Evolutionary conservation across 2,888 invertebrate species (phyloP), one percentile per base, ranked within the genome.

Genomic region (Hirudinaria manillensis): DNA sequence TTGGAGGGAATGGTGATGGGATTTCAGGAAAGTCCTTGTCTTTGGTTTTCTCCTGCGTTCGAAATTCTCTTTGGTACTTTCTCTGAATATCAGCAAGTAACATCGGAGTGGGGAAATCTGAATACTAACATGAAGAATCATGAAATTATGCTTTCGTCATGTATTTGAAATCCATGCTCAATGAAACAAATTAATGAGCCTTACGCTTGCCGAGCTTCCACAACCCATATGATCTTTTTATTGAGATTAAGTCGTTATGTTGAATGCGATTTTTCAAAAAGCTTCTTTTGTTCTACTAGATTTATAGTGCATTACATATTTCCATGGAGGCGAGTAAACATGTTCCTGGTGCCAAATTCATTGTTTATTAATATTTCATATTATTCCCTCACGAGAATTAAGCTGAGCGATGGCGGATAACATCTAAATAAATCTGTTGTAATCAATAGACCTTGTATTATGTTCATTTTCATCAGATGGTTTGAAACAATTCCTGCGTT

Each of bases 1-100:
- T 72, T 21, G 77, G 77, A 6, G 77, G 77, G 70, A 55, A 77
- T 34, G 75, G 77, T 45, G 66, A 55, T 4, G 75, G 75, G n/a
- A 72, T 61, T 65, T 71, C 76, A n/a, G n/a, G 32, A 32, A 68
- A 55, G 21, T 66, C 51, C 19, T 61, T 51, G 56, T 56, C 36
- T 32, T 53, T 24, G 71, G 72, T 36, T 72, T 24, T 32, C 51
- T 24, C 29, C 16, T 32, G 45, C 56, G 61, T 19, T 56, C 65
- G 19, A 24, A 29, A 68, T 29, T 29, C 32, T 61, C 61, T 61
- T 61, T 70, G 36, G 71, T 75, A 75, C 61, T 77, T 75, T 24
- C 21, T 24, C 70, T 77, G 77, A 4, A 72, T 51, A 68, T 75
- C n/a, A 24, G 67, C 70, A 34, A 77, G 73, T 19, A 70, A 51